These are phyloP conservation scores for Stenodera caucasica DNA, from an alignment of 2,888 invertebrate genomes.

Conservation along the genomic window DNA sequence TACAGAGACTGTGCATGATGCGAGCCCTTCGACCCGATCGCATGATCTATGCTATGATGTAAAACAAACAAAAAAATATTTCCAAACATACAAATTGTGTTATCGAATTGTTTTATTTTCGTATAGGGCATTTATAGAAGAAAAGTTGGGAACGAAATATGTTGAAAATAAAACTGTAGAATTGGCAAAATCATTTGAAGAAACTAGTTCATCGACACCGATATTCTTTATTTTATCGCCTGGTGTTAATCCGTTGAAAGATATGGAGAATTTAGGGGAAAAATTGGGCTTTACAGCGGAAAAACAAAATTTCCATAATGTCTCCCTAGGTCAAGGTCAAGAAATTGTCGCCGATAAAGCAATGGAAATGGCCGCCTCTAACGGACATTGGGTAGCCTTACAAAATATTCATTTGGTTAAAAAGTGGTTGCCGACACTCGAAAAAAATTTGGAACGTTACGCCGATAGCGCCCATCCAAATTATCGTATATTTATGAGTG, in stretches of 20 bases:
- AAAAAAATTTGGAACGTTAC: constrained; percentile 95
- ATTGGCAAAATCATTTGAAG: constrained; percentile 82
- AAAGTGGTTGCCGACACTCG: constrained; percentile 93
- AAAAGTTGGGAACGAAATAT: constrained; percentile 82
- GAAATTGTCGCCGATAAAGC: constrained; percentile 61
- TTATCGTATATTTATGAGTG: constrained; percentile 80
- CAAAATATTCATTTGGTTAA: constrained; percentile 94
- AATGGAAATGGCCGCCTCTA: constrained; percentile 52
- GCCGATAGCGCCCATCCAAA: constrained; percentile 87
- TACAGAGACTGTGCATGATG: constrained; percentile 91
- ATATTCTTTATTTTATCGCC: constrained; percentile 93
- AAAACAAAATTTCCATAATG: constrained; percentile 85
- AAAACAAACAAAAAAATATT: constrained; percentile 96
- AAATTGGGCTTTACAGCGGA: constrained; percentile 78
- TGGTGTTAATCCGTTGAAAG: constrained; percentile 93
- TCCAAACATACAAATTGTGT: too few species aligned
- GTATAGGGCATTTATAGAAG: constrained; percentile 94
- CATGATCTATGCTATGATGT: constrained; percentile 89
- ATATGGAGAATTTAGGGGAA: constrained; percentile 84
- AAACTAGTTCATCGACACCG: constrained; percentile 81
- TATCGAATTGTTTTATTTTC: too few species aligned
- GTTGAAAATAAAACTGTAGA: constrained; percentile 77
- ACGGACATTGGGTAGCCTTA: constrained; percentile 90
- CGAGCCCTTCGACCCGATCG: constrained; percentile 87
- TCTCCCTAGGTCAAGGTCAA: constrained; percentile 98